A percentile compares a stretch with the other conserved stretches of the same genome.
Conservation (phyloP, 2,113 vertebrate genomes). For the Callithrix jacchus region DNA sequence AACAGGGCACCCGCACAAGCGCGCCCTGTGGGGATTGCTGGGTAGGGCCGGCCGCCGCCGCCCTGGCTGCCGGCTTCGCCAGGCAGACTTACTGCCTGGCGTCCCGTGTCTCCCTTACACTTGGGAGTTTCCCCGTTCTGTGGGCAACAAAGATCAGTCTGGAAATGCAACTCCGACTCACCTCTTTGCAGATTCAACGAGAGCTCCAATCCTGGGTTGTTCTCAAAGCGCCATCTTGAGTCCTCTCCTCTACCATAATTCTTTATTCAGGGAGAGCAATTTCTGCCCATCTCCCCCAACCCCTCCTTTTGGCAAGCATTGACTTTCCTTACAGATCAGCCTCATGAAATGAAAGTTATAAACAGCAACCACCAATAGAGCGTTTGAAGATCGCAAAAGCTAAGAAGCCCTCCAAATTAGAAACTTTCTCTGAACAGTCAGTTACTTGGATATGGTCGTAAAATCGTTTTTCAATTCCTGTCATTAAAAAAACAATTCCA, state of each 20-base stretch:
- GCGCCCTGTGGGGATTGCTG: too few species aligned
- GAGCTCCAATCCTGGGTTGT: too few species aligned
- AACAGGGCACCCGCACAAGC: too few species aligned
- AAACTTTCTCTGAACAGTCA: slow-evolving; percentile 48
- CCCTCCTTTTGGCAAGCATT: background rate
- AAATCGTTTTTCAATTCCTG: slow-evolving; percentile 22
- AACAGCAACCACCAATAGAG: background rate
- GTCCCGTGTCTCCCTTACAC: too few species aligned
- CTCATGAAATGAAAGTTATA: background rate
- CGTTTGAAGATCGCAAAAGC: background rate
- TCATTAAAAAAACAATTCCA: background rate
- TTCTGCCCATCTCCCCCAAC: background rate
- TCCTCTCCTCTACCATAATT: accelerated
- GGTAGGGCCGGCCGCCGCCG: too few species aligned
- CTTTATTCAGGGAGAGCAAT: background rate
- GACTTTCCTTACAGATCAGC: background rate
- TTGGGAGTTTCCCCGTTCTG: too few species aligned
- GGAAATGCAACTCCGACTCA: too few species aligned
- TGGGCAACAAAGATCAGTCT: too few species aligned
- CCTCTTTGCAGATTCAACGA: too few species aligned
- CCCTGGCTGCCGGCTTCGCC: too few species aligned
- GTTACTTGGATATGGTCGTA: slow-evolving; percentile 28
- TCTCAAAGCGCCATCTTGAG: too few species aligned
- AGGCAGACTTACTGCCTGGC: too few species aligned
- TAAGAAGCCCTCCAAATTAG: slow-evolving; percentile 46